Evolutionary conservation across 2,888 invertebrate species (phyloP).

Genomic region (Nowickia ferox): DNA sequence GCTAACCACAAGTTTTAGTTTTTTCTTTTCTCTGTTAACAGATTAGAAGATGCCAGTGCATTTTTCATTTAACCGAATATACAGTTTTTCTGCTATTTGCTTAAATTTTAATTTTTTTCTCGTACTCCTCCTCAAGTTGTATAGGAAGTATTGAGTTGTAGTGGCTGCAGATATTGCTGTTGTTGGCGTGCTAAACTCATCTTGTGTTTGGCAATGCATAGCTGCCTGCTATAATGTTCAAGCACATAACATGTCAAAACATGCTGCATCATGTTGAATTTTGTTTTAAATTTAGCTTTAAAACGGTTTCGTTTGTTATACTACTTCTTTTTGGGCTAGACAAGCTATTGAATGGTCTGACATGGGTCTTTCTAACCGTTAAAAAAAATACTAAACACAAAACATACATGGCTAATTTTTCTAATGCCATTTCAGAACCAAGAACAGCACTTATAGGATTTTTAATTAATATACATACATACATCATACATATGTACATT

Average conservation of each 20-base stretch:
- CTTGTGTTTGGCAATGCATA: conserved; percentile 21
- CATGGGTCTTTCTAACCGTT: neutral
- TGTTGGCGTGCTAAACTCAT: conserved; percentile 14
- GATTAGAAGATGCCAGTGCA: conserved; percentile 31
- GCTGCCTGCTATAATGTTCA: conserved; percentile 20
- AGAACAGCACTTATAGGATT: neutral
- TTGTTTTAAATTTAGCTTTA: neutral
- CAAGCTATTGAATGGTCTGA: neutral
- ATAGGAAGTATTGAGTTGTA: conserved; percentile 12
- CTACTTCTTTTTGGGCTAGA: neutral
- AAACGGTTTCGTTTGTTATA: conserved; percentile 9
- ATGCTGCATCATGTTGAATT: conserved; percentile 40
- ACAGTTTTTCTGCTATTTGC: conserved; percentile 14
- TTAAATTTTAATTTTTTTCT: conserved; percentile 3
- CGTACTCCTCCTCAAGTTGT: conserved; percentile 10
- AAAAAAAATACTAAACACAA: neutral
- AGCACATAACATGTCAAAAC: conserved; percentile 32
- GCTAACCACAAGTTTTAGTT: conserved; percentile 40
- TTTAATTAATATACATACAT: neutral
- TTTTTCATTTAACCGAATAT: conserved; percentile 43
- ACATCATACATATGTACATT: no score
- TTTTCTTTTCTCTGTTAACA: conserved; percentile 40
- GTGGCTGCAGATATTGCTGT: neutral
- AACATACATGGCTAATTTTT: conserved; percentile 15
- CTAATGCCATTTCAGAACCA: neutral